These are phyloP conservation scores for Bombus turneri DNA, from an alignment of 1,140 invertebrate genomes.

Conservation along the genomic window DNA sequence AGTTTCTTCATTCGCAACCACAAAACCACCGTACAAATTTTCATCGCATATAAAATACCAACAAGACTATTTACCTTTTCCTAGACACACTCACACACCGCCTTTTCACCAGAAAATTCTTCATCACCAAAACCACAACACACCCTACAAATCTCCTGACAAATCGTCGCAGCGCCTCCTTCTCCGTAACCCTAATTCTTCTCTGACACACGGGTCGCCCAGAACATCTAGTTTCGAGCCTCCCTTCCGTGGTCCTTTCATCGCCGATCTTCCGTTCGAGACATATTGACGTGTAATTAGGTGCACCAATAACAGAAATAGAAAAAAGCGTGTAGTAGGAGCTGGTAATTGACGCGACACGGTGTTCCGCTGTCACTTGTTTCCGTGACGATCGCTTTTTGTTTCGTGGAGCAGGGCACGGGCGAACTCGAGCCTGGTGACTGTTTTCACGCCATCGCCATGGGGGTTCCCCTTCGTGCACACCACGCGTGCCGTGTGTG, in stretches of 20 bases:
- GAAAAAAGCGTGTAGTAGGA: constrained; percentile 52
- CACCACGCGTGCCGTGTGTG: neutral
- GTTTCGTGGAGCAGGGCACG: constrained; percentile 59
- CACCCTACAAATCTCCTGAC: neutral
- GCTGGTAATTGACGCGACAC: constrained; percentile 74
- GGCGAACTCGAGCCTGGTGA: constrained; percentile 39
- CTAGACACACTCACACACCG: neutral
- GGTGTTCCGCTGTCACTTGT: constrained; percentile 77
- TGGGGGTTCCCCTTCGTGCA: constrained; percentile 69
- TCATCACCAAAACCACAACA: neutral
- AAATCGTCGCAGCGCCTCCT: neutral
- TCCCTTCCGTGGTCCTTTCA: neutral
- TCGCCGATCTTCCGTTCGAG: neutral
- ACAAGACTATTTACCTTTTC: too few species aligned
- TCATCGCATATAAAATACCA: too few species aligned
- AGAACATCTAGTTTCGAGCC: neutral
- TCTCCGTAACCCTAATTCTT: neutral
- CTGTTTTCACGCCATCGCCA: constrained; percentile 76
- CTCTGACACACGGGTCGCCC: neutral
- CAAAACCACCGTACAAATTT: too few species aligned
- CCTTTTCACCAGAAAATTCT: neutral
- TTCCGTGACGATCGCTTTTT: constrained; percentile 74
- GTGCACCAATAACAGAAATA: constrained; percentile 29
- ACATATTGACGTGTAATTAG: constrained; percentile 62
- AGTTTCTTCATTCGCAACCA: too few species aligned